Evolutionary conservation across 2,888 invertebrate species (phyloP).

Genomic region (Rotaria sp.): DNA sequence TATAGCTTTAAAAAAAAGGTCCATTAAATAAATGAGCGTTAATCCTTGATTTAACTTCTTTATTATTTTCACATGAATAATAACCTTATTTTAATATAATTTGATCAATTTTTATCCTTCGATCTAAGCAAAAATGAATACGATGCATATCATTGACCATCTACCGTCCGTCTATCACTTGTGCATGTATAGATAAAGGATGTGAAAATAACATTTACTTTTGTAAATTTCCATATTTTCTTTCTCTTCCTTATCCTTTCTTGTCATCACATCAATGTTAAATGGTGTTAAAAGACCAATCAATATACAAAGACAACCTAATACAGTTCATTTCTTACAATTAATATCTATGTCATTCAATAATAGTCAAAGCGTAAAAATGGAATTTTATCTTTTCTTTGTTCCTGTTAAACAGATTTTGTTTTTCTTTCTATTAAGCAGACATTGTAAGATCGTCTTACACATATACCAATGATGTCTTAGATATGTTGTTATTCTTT

Average conservation of each 20-base stretch:
- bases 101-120: neutral
- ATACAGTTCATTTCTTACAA: neutral
- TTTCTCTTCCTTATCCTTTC: neutral
- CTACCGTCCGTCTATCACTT: neutral
- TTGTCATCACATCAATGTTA: neutral
- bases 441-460: neutral
- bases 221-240: neutral
- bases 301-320: neutral
- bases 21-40: neutral
- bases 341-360: neutral
- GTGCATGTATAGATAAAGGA: neutral
- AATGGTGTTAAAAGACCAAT: slow-evolving; percentile 8
- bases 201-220: neutral
- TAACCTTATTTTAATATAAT: neutral
- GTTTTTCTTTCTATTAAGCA: neutral
- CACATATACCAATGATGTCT: neutral
- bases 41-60: neutral
- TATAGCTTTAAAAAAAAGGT: no score
- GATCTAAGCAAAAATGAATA: neutral
- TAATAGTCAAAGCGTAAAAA: neutral
- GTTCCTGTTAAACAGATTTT: neutral
- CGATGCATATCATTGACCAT: neutral
- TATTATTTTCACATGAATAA: neutral
- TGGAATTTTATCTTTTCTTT: slow-evolving; percentile 10
- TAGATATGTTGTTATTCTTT: slow-evolving; percentile 1